Base-by-base conservation (phyloP, 2,888 invertebrate genomes). In the Biston betularia region DNA sequence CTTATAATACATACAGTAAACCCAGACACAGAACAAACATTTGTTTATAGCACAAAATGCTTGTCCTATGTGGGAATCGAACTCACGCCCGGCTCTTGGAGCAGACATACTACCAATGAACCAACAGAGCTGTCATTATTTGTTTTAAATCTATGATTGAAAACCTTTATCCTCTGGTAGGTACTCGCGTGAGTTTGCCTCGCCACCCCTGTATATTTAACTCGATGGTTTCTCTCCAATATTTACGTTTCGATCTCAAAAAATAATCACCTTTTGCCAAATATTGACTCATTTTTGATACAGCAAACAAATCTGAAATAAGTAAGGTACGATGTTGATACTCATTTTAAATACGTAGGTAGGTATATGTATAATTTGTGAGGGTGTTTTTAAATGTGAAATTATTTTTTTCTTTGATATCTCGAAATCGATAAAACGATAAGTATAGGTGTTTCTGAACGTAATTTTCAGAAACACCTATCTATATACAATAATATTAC, bases 201-300 rank as follows among this genome's bases (percentile, higher is more conserved):
- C 46, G 0, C 7, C 1, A 33, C 56, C 24, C 40, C 11, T n/a
- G 42, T 49, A 33, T 42, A 49, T 40, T 49, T 33, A 40, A 42
- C 38, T 49, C 49, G 24, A 10, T 33, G 58, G 49, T 49, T 49
- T 58, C n/a, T 15, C 58, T 49, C 49, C 38, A 58, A 49, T 49
- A 58, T 58, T 58, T 38, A 49, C 40, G 58, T 40, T 49, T 49
- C 58, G 58, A 58, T 58, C 58, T 49, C 48, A 33, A 49, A 58
- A 58, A 58, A 58, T 58, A 58, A 58, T 58, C 58, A 58, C 58
- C 49, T 58, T 33, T 58, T n/a, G n/a, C 8, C 58, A 58, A 58
- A 58, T 33, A 58, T 58, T 58, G 58, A 58, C 58, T 58, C 40
- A 44, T 49, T 49, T 46, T 48, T 49, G 49, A 58, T 58, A 49